These are phyloP conservation scores for Eidolon dupreanum DNA, from an alignment of 2,797 vertebrate genomes.

Conservation along the genomic window DNA sequence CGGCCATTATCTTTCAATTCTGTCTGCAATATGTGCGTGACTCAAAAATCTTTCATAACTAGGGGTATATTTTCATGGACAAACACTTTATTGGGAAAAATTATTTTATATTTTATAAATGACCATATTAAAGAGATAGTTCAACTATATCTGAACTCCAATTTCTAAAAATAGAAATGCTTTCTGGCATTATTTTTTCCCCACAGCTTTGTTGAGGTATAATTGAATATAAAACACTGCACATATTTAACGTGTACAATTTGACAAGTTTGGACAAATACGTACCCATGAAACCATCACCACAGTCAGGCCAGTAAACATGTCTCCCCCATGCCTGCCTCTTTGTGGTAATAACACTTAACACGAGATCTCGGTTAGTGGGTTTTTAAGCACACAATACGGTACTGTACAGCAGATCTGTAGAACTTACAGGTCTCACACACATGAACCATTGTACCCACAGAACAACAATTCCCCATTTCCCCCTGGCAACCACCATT, in stretches of 20 bases:
- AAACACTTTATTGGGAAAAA: not conserved
- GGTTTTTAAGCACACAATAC: not conserved
- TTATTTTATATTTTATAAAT: not conserved
- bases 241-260: not conserved
- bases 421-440: not conserved
- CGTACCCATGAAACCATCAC: not conserved
- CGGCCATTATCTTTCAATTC: not conserved
- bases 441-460: not conserved
- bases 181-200: not conserved
- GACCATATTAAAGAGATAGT: not conserved
- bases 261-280: not conserved
- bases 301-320: not conserved
- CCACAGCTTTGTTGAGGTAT: not conserved
- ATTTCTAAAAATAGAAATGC: not conserved
- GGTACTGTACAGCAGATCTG: not conserved
- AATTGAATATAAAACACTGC: not conserved
- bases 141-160: not conserved
- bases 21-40: not conserved
- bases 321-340: not conserved
- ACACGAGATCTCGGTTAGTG: not conserved
- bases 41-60: not conserved
- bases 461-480: not conserved
- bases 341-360: not conserved
- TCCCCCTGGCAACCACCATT: not conserved
- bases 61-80: not conserved